Base-by-base conservation (phyloP, 1,140 invertebrate genomes). In the Aradophagus sp. region DNA sequence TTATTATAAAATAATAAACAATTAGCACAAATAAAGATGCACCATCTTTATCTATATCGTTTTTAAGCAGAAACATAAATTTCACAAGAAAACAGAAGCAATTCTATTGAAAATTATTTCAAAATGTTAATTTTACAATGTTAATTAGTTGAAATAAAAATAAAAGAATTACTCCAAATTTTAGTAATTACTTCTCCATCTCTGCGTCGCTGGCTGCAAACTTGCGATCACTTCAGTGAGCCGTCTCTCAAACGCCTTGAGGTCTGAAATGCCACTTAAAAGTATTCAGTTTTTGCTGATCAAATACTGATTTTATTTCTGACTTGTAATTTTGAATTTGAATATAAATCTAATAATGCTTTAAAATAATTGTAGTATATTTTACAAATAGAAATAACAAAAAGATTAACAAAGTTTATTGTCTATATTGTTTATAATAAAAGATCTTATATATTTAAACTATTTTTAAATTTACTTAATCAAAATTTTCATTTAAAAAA, bases 151-250 rank as follows among this genome's bases (percentile, higher is more conserved):
- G 4, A 23, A 23, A 8, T 23, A 23, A 5, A 23, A 23, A 23
- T 23, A 23, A 23, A 23, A 23, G 4, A 23, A 4, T 23, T 23
- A 23, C 4, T 5, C 8, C 4, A 23, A 23, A 5, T 4, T 35
- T 14, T n/a, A n/a, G 2, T 34, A 20, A 47, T 36, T 89, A 96
- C 95, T 92, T 90, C 96, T 91, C 97, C 97, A 99, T 87, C 95
- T 89, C 66, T 91, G 89, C 47, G 96, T 96, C 38, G 94, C 90
- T 39, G 97, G 97, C 78, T 96, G 94, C 59, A 97, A 88, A 83
- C 94, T 95, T 70, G 92, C 90, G 80, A 98, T 96, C n/a, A 99
- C 95, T 90, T 99, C 97, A 5, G 96, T 98, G 1, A 99, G 86
- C 48, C 97, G 89, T 59, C 96, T 89, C 83, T 98, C 97, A 86